Evolutionary conservation across 2,888 invertebrate species (phyloP), one percentile per base, ranked within the genome.

Genomic region (Nymphalis polychloros): DNA sequence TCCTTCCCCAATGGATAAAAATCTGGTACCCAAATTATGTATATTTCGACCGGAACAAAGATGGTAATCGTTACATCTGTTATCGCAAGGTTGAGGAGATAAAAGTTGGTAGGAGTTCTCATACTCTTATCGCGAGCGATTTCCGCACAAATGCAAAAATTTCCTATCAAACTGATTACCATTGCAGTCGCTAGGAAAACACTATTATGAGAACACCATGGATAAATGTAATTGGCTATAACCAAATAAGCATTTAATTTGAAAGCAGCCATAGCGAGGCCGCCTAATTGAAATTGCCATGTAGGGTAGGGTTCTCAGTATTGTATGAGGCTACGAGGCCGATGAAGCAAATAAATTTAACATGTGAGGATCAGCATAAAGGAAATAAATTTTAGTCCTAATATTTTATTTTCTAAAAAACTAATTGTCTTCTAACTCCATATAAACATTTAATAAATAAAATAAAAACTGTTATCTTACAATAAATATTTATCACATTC

Each of bases 81-180:
- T 5, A 96, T 89, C 6, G 97, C 96, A 67, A 97, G 89, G 82
- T 95, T 96, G 83, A 97, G 95, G 55, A 97, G 92, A 82, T 97
- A 97, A 80, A 95, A 96, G 85, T 97, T 97, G 17, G 97, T 97
- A 0, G 96, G 95, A 0, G 96, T 97, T 79, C 96, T 94, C 97
- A 97, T 96, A 67, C 95, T 94, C 61, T 94, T 94, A 79, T 96
- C 96, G 49, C 94, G 92, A 2, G 94, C 92, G 47, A 97, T 96
- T 6, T 97, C 96, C 3, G 96, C 93, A 81, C 96, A 96, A 0
- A 96, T 97, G 76, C 95, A 94, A 17, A 96, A 86, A 78, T 97
- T 97, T 0, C 97, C 97, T 1, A 96, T 82, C 0, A 96, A 85
- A 20, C 96, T 96, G 7, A 95, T 90, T 16, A 96, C 80, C 86